phyloP scores from a whole-genome alignment of 2,113 vertebrate genomes.

The Colossoma macropomum region DNA sequence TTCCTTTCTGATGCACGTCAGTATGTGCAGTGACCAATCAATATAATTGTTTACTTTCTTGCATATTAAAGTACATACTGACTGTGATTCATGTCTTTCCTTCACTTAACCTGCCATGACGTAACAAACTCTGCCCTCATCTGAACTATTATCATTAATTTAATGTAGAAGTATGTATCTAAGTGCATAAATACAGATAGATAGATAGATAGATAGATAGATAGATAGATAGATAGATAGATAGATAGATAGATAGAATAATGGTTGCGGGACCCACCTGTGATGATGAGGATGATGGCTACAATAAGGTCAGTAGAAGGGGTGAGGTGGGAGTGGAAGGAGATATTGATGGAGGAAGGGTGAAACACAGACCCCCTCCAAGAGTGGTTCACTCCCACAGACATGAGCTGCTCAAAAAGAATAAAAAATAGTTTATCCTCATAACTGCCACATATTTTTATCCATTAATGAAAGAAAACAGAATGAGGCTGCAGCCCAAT shows the following conservation, averaged over 20 bases:
- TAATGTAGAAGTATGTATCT: too few species aligned
- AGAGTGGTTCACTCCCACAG: constrained; percentile 45
- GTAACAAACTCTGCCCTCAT: too few species aligned
- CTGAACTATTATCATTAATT: too few species aligned
- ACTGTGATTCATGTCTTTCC: too few species aligned
- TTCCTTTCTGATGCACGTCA: too few species aligned
- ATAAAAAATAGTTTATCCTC: not conserved
- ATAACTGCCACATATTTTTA: not conserved
- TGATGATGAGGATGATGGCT: constrained; percentile 55
- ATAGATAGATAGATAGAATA: not conserved
- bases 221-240: not conserved
- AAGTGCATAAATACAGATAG: not conserved
- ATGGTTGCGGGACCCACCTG: constrained; percentile 44
- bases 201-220: not conserved
- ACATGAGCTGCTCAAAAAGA: constrained; percentile 22
- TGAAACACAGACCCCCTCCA: constrained; percentile 28
- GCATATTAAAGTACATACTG: too few species aligned
- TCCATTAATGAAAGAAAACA: not conserved
- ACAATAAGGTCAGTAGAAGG: constrained; percentile 56
- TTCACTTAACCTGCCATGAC: too few species aligned
- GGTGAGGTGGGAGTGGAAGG: constrained; percentile 61
- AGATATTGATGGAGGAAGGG: constrained; percentile 45
- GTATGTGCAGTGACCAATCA: too few species aligned
- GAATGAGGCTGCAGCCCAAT: not conserved
- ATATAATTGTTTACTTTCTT: too few species aligned